These are phyloP conservation scores for Fistularia tabacaria DNA, from an alignment of 2,797 vertebrate species.

Conservation along the genomic window DNA sequence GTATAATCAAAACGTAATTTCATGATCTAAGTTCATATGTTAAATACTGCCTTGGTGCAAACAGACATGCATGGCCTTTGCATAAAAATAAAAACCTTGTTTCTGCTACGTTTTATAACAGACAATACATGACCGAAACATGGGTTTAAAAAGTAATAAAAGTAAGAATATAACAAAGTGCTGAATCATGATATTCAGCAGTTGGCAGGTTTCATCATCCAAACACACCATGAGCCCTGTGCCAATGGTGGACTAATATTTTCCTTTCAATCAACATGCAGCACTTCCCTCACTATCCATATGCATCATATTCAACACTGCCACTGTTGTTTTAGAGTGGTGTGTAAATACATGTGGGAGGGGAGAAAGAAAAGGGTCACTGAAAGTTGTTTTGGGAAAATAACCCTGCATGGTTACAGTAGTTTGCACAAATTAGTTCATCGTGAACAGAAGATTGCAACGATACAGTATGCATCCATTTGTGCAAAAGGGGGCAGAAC, in stretches of 20 bases:
- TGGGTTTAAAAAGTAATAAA: too few species aligned
- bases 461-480: background rate
- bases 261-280: conserved; percentile 52
- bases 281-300: conserved; percentile 46
- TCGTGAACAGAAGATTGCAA: conserved; percentile 1
- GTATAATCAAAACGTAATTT: too few species aligned
- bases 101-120: too few species aligned
- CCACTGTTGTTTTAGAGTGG: conserved; percentile 27
- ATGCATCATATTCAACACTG: conserved; percentile 52
- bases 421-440: conserved; percentile 16
- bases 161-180: too few species aligned
- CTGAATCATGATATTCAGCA: background rate
- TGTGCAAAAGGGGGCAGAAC: conserved; percentile 6
- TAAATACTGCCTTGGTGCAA: background rate
- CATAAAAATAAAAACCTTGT: too few species aligned
- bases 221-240: conserved; percentile 32
- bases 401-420: conserved; percentile 1
- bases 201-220: background rate
- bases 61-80: background rate
- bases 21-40: too few species aligned
- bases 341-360: conserved; percentile 22
- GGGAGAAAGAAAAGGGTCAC: conserved; percentile 14
- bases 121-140: too few species aligned
- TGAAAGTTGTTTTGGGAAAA: conserved; percentile 17
- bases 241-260: conserved; percentile 47